A percentile compares a stretch with the other conserved stretches of the same genome.
Conservation (phyloP, 2,888 invertebrate species). For the Leptinotarsa rubiginosa region DNA sequence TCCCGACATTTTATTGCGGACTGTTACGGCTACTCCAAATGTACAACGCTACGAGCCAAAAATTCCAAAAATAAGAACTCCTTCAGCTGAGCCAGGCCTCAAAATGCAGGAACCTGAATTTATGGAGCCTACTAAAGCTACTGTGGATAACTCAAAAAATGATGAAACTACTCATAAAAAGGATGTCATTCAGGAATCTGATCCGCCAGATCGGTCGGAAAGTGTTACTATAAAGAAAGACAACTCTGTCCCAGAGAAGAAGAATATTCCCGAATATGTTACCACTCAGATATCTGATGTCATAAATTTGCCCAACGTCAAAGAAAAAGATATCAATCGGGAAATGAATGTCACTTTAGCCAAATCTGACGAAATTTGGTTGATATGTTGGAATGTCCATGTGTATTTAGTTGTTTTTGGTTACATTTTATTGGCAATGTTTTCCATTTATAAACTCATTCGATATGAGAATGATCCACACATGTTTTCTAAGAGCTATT, state of each 20-base stretch:
- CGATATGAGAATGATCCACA: conserved; percentile 88
- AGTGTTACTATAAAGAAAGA: conserved; percentile 63
- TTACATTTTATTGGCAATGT: conserved; percentile 86
- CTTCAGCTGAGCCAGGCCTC: conserved; percentile 55
- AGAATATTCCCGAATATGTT: conserved; percentile 53
- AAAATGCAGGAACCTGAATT: conserved; percentile 53
- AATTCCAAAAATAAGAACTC: conserved; percentile 57
- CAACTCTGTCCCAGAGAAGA: conserved; percentile 48
- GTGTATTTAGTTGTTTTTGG: conserved; percentile 88
- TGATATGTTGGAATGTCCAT: conserved; percentile 92
- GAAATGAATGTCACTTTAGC: conserved; percentile 61
- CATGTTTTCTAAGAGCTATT: conserved; percentile 88
- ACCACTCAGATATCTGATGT: conserved; percentile 66
- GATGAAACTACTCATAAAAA: conserved; percentile 49
- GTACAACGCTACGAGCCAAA: conserved; percentile 54
- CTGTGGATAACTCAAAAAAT: conserved; percentile 47
- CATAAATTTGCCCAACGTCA: conserved; percentile 73
- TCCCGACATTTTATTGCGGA: conserved; percentile 79
- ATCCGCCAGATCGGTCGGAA: conserved; percentile 58
- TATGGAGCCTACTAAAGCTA: conserved; percentile 34
- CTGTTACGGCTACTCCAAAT: conserved; percentile 71
- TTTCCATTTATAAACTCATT: conserved; percentile 87
- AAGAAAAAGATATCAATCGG: conserved; percentile 60
- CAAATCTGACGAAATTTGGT: conserved; percentile 73
- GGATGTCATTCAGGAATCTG: conserved; percentile 50